Evolutionary conservation across 2,888 invertebrate species (phyloP), one percentile per base, ranked within the genome.

Genomic region (Pollenia labialis): DNA sequence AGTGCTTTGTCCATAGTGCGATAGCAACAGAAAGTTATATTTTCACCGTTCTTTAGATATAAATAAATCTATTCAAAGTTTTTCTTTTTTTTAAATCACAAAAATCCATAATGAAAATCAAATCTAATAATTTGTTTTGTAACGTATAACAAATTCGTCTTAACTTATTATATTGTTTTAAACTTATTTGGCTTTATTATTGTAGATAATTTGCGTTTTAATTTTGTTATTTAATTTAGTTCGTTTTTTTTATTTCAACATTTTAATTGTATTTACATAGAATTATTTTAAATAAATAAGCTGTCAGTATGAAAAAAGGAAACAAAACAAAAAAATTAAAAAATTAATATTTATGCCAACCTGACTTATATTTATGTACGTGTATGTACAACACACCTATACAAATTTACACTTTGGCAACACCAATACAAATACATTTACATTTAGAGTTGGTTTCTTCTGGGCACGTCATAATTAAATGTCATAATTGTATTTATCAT

Each of bases 401-500:
- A 62, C 40, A 71, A 54, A 71, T 40, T 71, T 18, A n/a, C 7
- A 14, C 14, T 42, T 40, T 18, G 40, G 4, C n/a, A 54, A 48
- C 3, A 69, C 7, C 14, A 48, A 40, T 44, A 32, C 32, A 32
- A 32, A 10, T 42, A 52, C 23, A 54, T 54, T 58, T 42, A 52
- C 23, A 54, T 54, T 58, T 12, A 32, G 8, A 6, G 4, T 52
- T 46, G 12, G 50, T 56, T 74, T 48, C 56, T 58, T 74, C 11
- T 66, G 40, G 66, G 23, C 42, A 64, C 42, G 56, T 74, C 66
- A 23, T 23, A 66, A 60, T 74, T 81, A 74, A 66, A 74, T 81
- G 81, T 58, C 81, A 81, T 68, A 68, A 74, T 74, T 81, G 52
- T 62, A 54, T 71, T 71, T 71, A 52, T 52, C 48, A 64, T 48